Base-by-base conservation (phyloP, 2,888 invertebrate species). In the Scaptomyza parva region DNA sequence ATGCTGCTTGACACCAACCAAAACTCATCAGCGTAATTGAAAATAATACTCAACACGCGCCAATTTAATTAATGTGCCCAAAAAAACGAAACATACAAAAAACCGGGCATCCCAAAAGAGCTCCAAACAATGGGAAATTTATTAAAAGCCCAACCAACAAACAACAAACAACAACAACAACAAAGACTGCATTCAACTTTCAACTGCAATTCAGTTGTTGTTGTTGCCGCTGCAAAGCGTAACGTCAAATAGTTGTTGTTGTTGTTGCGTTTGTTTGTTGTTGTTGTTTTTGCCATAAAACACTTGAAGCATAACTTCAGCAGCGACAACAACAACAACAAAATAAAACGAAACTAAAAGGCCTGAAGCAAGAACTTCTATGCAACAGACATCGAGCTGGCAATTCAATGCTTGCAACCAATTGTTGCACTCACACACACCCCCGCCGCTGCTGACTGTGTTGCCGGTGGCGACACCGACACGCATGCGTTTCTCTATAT, bases 401-500 rank as follows among this genome's bases (percentile, higher is more conserved):
- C 55, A 55, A 55, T 37, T 43, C 65, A 39, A n/a, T n/a, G 40
- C 37, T 55, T 72, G 75, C 74, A 64, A 64, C 62, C 83, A 81
- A 83, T 83, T 81, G 81, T 79, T 81, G 84, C 84, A 81, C 78
- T 12, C 14, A 17, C 24, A 22, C 58, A 24, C 45, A 43, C 45
- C 33, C 26, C 24, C 18, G 52, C 9, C 51, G 60, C 60, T 57
- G 77, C 53, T 74, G 76, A 74, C 77, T 76, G 84, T 54, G 60
- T 62, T 57, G 77, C 53, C 71, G 76, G 76, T 78, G 78, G 84
- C 77, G 84, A 83, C 84, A 82, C 67, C 82, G 85, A 81, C 83
- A 83, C 83, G 82, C 84, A 84, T 82, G 84, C 82, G 76, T 75
- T 71, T 75, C n/a, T n/a, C n/a, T n/a, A n/a, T 67, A 61, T 58